A percentile compares a stretch with the other conserved stretches of the same genome.
These are phyloP conservation scores for Pogonophryne albipinna DNA, from an alignment of 2,797 vertebrate species.

Conservation along the genomic window DNA sequence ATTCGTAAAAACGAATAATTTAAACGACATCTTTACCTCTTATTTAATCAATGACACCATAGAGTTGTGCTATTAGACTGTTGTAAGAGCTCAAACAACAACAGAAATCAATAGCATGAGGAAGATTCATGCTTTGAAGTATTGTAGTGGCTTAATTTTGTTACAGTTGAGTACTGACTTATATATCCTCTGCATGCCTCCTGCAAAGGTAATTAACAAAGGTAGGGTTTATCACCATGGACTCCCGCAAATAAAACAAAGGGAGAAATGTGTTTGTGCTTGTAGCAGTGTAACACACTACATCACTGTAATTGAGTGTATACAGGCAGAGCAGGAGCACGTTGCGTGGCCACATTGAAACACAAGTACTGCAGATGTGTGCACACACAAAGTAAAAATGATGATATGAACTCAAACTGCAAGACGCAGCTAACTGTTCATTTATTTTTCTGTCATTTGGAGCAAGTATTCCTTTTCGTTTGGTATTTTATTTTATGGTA, in stretches of 20 bases:
- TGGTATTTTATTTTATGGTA: background rate
- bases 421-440: background rate
- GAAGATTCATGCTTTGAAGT: slow-evolving; percentile 55
- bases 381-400: background rate
- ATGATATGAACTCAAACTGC: background rate
- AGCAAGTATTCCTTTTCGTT: background rate
- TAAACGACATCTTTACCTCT: background rate
- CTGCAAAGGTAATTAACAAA: slow-evolving; percentile 58
- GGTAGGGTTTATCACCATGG: slow-evolving; percentile 60
- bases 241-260: slow-evolving; percentile 47
- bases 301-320: slow-evolving; percentile 66
- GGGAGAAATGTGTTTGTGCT: slow-evolving; percentile 41
- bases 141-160: slow-evolving; percentile 51
- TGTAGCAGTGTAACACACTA: slow-evolving; percentile 48
- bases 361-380: background rate
- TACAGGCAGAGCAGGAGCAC: slow-evolving; percentile 27
- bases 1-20: background rate
- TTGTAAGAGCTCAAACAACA: slow-evolving; percentile 39
- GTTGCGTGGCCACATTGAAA: slow-evolving; percentile 25
- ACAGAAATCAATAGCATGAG: slow-evolving; percentile 51
- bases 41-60: slow-evolving; percentile 9
- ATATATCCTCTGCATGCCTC: slow-evolving; percentile 49
- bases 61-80: slow-evolving; percentile 21
- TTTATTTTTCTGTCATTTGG: background rate
- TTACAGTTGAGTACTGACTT: slow-evolving; percentile 51